phyloP scores from a whole-genome alignment of 2,888 invertebrate genomes.

The Thera britannica region DNA sequence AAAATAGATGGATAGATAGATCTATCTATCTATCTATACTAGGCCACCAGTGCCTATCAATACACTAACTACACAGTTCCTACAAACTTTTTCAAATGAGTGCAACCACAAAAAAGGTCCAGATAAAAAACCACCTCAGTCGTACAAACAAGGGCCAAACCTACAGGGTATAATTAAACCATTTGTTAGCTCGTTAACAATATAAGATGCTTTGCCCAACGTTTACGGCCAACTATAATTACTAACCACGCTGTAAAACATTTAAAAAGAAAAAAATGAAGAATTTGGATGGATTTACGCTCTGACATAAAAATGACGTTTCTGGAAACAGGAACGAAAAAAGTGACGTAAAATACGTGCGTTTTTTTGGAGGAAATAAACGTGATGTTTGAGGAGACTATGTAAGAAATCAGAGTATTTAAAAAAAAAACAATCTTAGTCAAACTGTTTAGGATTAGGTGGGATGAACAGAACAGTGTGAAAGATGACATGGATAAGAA shows the following conservation, averaged over 20 bases:
- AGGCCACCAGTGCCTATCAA: no score
- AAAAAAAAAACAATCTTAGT: no score
- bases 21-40: no score
- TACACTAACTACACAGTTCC: no score
- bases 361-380: no score
- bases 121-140: not conserved
- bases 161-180: slow-evolving; percentile 25
- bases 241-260: slow-evolving; percentile 19
- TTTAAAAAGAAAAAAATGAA: slow-evolving; percentile 6
- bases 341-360: not conserved
- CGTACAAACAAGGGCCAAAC: slow-evolving; percentile 13
- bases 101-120: not conserved
- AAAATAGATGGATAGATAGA: no score
- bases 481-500: no score
- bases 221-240: slow-evolving; percentile 36
- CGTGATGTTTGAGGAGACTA: no score
- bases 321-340: not conserved
- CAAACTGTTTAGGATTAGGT: no score
- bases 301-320: not conserved
- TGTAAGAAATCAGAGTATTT: no score
- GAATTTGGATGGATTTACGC: not conserved
- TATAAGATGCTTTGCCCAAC: slow-evolving; percentile 22
- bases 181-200: slow-evolving; percentile 33
- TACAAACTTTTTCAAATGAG: not conserved
- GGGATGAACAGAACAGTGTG: no score